Conservation (phyloP, 2,113 vertebrate genomes). For the Gambusia holbrooki region DNA sequence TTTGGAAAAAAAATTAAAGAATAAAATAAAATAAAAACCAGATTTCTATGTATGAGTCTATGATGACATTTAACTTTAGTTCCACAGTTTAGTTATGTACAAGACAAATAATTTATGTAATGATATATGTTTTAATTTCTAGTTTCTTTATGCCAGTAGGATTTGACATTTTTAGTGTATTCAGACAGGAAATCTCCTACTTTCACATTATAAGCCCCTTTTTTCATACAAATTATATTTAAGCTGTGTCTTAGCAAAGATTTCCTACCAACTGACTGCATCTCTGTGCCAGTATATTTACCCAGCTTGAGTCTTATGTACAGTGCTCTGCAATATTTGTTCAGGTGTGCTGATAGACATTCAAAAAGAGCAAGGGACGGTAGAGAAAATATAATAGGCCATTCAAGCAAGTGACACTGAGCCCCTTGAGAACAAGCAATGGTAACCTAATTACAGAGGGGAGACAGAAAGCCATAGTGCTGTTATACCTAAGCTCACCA, state of each 20-base stretch:
- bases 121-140: background rate
- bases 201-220: slow-evolving; percentile 10
- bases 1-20: no score
- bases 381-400: slow-evolving; percentile 60
- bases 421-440: slow-evolving; percentile 42
- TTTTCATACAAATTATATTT: slow-evolving; percentile 31
- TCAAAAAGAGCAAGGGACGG: slow-evolving; percentile 40
- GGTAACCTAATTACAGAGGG: slow-evolving; percentile 57
- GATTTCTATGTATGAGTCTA: no score
- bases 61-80: no score
- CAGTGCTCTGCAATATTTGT: slow-evolving; percentile 52
- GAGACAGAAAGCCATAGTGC: slow-evolving; percentile 42
- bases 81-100: background rate
- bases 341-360: slow-evolving; percentile 63
- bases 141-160: background rate
- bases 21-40: background rate
- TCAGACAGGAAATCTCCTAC: background rate
- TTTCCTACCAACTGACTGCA: slow-evolving; percentile 39
- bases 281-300: slow-evolving; percentile 41
- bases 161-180: background rate
- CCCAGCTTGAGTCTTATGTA: slow-evolving; percentile 31
- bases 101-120: background rate
- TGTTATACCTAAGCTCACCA: slow-evolving; percentile 40
- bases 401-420: slow-evolving; percentile 53
- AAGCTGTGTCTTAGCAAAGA: slow-evolving; percentile 32